Evolutionary conservation across 1,140 invertebrate species (phyloP).

Genomic region (Aplysia californica): DNA sequence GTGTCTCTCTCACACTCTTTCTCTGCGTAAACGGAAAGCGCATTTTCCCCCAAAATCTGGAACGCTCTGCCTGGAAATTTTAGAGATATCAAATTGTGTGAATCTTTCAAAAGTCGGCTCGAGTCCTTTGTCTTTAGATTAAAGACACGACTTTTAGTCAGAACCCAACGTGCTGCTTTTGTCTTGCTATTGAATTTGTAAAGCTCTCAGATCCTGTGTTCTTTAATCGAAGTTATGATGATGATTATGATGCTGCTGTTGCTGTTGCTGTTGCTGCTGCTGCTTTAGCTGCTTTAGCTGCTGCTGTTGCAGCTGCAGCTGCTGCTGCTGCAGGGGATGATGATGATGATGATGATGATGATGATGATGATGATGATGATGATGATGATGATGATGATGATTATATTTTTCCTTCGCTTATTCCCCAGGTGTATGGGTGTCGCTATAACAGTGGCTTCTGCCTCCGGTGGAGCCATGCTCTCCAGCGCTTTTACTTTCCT

Average conservation of each 20-base stretch:
- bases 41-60: no score
- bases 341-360: not conserved
- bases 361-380: not conserved
- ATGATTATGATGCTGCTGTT: not conserved
- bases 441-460: constrained; percentile 30
- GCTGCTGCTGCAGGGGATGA: not conserved
- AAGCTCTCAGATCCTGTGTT: no score
- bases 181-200: no score
- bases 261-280: not conserved
- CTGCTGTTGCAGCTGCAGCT: not conserved
- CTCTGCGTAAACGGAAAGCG: no score
- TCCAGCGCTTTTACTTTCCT: constrained; percentile 30
- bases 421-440: constrained; percentile 41
- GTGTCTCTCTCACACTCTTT: not conserved
- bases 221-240: not conserved
- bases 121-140: no score
- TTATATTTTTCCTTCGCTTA: not conserved
- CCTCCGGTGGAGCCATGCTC: constrained; percentile 27
- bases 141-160: no score
- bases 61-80: no score
- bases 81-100: no score
- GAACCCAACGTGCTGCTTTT: no score
- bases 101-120: no score
- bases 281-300: not conserved
- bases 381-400: not conserved